phyloP scores from a whole-genome alignment of 2,797 vertebrate species.

The Sphenodon punctatus region DNA sequence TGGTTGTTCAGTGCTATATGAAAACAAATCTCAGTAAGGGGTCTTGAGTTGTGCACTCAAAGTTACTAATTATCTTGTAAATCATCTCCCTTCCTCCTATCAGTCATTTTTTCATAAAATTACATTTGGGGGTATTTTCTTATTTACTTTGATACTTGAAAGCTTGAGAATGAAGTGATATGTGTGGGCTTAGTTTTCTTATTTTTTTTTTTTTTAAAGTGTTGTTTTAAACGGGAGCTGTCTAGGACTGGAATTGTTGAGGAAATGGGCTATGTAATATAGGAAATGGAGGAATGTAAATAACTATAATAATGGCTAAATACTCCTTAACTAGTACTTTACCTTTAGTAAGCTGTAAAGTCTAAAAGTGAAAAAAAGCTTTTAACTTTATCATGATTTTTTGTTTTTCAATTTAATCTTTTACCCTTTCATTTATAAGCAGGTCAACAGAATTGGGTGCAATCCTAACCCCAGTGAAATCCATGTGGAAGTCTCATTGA shows the following conservation, averaged over 20 bases:
- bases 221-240: neutral
- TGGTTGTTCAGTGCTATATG: neutral
- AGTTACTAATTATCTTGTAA: neutral
- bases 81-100: neutral
- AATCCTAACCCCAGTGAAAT: too few species aligned
- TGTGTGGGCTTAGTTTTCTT: neutral
- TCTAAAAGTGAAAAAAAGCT: neutral
- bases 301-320: too few species aligned
- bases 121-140: neutral
- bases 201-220: neutral
- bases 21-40: neutral
- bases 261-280: neutral
- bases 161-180: neutral
- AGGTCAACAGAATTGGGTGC: neutral
- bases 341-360: neutral
- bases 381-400: too few species aligned
- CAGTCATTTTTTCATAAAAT: neutral
- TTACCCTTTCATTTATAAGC: conserved; percentile 2
- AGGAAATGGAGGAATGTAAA: too few species aligned
- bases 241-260: neutral
- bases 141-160: neutral
- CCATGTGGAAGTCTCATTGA: too few species aligned
- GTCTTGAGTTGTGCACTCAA: neutral
- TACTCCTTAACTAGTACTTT: neutral
- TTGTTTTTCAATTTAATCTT: neutral